Evolutionary conservation across 2,888 invertebrate genomes (phyloP), one percentile per base, ranked within the genome.

Genomic region (Tetragnatha montana): DNA sequence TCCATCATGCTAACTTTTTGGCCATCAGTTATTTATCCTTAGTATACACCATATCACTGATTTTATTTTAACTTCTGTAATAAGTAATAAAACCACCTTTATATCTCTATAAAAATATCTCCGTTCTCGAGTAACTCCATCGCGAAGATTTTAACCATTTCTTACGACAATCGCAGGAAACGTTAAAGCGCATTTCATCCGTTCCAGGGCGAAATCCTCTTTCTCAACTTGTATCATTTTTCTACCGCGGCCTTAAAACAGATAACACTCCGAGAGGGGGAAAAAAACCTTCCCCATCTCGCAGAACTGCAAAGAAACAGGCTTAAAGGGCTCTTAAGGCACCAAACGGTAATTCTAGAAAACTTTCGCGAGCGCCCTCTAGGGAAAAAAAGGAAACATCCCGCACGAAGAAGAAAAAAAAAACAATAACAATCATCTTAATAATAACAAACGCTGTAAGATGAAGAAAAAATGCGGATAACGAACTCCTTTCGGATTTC

Each of bases 381-480:
- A 68, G 83, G 47, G 78, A 35, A 79, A 84, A 79, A 79, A 50
- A 35, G 10, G 10, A 70, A 50, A 85, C 51, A 83, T 73, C 74
- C 60, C 50, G 51, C 8, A 60, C 12, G 75, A 79, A 51, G 35
- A 35, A 35, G 35, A 76, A 47, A 49, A 17, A 75, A 84, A 84
- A 76, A 84, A 84, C 69, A 71, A 84, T 76, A 84, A 85, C 78
- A 78, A 85, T 85, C 79, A 79, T 85, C 78, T 78, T 85, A 76
- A 85, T 85, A 78, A 85, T 78, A 85, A 79, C 71, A 35, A 35
- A 35, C 35, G 51, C 85, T 78, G 51, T 75, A 69, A 75, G 12
- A 84, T 4, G 73, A 74, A 49, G 19, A n/a, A 50, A 70, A 49
- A 70, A 51, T 70, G 51, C 19, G n/a, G 35, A 76, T 19, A 68